phyloP scores from a whole-genome alignment of 2,797 vertebrate genomes.

The Vipera ursinii region DNA sequence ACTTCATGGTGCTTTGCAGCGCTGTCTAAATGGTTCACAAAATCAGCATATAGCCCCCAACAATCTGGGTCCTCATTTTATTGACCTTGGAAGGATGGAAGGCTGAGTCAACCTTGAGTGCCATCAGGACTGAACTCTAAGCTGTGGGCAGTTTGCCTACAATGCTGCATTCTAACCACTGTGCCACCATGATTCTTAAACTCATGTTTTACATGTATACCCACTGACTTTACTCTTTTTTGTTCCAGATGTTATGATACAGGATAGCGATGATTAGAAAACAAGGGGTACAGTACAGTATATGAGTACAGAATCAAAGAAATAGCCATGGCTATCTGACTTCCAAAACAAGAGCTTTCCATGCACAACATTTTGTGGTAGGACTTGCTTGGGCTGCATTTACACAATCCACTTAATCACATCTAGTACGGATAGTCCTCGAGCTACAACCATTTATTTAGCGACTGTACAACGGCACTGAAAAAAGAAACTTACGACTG shows the following conservation, averaged over 20 bases:
- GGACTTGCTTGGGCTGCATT: neutral
- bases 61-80: no score
- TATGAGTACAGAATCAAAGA: neutral
- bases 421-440: neutral
- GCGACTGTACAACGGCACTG: neutral
- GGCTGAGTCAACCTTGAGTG: no score
- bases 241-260: neutral
- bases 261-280: neutral
- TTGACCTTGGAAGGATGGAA: no score
- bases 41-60: no score
- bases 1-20: no score
- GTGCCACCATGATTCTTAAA: neutral
- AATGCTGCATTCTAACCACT: no score
- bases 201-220: neutral
- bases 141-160: no score
- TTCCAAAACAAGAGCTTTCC: neutral
- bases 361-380: neutral
- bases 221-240: neutral
- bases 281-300: neutral
- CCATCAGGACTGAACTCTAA: no score
- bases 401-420: neutral
- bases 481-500: neutral
- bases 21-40: no score
- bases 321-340: neutral
- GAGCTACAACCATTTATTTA: neutral